These are phyloP conservation scores for Spheniscus mendiculus DNA, from an alignment of 2,113 vertebrate species.

Conservation along the genomic window DNA sequence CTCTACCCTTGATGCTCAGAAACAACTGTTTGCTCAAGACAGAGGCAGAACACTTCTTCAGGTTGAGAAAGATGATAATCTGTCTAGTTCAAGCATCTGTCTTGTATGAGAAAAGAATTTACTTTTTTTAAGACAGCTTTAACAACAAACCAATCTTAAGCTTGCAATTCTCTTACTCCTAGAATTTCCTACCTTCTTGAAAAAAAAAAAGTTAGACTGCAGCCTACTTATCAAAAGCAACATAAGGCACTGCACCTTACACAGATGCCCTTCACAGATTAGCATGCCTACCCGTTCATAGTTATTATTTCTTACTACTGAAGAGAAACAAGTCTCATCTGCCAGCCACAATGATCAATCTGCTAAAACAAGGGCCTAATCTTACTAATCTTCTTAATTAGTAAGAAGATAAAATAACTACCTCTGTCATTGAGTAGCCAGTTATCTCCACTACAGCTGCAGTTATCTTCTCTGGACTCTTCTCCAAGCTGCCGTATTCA, in stretches of 20 bases:
- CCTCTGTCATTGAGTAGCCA: slow-evolving; percentile 95
- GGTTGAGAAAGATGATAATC: neutral
- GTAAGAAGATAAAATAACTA: slow-evolving; percentile 32
- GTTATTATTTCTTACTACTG: neutral
- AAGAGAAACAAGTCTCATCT: neutral
- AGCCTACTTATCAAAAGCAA: neutral
- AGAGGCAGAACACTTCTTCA: neutral
- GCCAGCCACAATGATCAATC: neutral
- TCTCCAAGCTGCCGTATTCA: slow-evolving; percentile 94
- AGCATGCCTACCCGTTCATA: neutral
- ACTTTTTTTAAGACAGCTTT: neutral
- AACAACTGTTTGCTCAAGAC: neutral
- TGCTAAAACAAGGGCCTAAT: neutral
- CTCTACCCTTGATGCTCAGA: neutral
- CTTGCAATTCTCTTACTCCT: neutral
- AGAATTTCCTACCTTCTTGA: neutral
- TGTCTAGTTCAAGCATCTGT: neutral
- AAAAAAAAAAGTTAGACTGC: neutral
- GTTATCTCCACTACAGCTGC: slow-evolving; percentile 92
- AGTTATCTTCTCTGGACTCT: slow-evolving; percentile 91
- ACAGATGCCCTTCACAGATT: neutral
- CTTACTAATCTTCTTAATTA: neutral
- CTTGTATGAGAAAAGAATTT: neutral
- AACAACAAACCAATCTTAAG: neutral
- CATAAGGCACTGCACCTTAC: neutral